phyloP scores from a whole-genome alignment of 1,140 invertebrate genomes.

The Tetraneura akinire region DNA sequence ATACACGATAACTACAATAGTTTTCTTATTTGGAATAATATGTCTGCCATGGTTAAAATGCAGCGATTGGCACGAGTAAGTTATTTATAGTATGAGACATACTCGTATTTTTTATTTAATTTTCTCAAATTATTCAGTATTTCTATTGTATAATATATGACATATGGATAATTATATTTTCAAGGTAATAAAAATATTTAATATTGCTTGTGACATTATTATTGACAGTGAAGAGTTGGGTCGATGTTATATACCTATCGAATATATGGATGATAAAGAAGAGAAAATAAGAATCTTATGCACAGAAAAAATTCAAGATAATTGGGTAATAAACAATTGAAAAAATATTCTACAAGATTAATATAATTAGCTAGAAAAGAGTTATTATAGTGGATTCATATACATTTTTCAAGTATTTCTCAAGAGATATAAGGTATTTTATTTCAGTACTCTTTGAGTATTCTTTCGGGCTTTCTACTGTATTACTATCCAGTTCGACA shows the following conservation, averaged over 20 bases:
- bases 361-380: background rate
- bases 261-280: conserved; percentile 6
- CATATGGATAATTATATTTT: too few species aligned
- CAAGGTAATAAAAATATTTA: conserved; percentile 2
- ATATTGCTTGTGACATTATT: conserved; percentile 29
- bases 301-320: background rate
- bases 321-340: background rate
- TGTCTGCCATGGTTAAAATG: background rate
- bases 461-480: background rate
- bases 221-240: conserved; percentile 1
- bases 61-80: conserved; percentile 10
- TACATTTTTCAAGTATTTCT: background rate
- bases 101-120: too few species aligned
- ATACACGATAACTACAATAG: background rate
- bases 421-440: background rate
- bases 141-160: too few species aligned
- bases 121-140: too few species aligned
- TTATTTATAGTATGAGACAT: background rate
- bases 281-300: conserved; percentile 1
- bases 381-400: background rate
- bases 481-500: background rate
- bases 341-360: background rate
- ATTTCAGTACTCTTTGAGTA: background rate
- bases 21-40: background rate
- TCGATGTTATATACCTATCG: background rate